Percentiles rank a stretch among this genome's conserved stretches.
These are phyloP conservation scores for Brachystomella parvula DNA, from an alignment of 1,140 invertebrate genomes.

Conservation along the genomic window DNA sequence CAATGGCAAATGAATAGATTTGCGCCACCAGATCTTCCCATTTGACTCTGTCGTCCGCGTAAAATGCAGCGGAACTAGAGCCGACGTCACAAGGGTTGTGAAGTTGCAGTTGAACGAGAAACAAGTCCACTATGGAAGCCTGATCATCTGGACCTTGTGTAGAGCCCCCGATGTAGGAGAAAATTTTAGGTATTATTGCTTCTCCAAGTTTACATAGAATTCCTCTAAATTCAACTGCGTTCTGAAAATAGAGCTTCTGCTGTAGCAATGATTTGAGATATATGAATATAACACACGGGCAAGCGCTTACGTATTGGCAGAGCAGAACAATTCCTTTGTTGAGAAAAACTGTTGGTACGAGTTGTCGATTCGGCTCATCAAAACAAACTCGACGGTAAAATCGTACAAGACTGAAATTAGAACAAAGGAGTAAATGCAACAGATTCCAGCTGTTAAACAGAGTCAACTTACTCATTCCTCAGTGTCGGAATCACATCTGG, in stretches of 20 bases:
- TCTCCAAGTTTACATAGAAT: conserved; percentile 31
- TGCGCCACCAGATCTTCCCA: conserved; percentile 21
- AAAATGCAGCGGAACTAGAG: conserved; percentile 17
- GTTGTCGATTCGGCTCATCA: neutral
- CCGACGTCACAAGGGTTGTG: conserved; percentile 27
- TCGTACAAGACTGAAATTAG: conserved; percentile 18
- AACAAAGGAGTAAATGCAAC: neutral
- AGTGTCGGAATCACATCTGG: conserved; percentile 18
- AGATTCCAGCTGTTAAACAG: neutral
- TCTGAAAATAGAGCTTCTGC: conserved; percentile 20
- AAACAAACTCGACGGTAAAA: conserved; percentile 17
- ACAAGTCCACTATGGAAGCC: conserved; percentile 9
- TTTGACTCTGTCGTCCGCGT: conserved; percentile 7
- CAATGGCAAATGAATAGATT: conserved; percentile 24
- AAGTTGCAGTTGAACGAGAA: conserved; percentile 22
- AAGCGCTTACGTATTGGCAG: conserved; percentile 3
- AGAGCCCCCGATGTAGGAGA: neutral
- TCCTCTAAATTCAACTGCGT: conserved; percentile 30
- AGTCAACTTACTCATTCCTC: conserved; percentile 22
- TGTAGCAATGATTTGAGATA: neutral
- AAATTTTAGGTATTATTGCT: conserved; percentile 19
- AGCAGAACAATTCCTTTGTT: conserved; percentile 7
- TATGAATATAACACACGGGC: neutral
- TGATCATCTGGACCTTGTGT: conserved; percentile 18
- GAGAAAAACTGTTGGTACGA: neutral